phyloP scores from a whole-genome alignment of 2,888 invertebrate genomes.

The Conops quadrifasciatus region DNA sequence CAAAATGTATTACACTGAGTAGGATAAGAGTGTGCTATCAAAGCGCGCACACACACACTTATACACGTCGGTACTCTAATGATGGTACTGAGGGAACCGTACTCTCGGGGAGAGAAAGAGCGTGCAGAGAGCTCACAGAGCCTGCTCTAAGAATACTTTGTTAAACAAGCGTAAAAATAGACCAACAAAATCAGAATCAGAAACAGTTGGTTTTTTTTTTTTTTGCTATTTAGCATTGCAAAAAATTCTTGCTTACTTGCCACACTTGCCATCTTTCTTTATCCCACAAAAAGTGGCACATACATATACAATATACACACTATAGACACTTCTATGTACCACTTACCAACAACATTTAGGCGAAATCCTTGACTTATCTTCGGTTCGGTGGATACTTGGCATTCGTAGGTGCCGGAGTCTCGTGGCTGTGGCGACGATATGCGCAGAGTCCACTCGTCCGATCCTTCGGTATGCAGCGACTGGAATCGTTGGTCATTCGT shows the following conservation, averaged over 20 bases:
- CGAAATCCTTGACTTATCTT: conserved; percentile 78
- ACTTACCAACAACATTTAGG: conserved; percentile 76
- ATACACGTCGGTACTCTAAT: background rate
- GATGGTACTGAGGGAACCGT: too few relatives aligned
- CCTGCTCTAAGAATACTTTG: conserved; percentile 8
- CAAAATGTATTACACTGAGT: conserved; percentile 5
- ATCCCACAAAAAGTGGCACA: too few relatives aligned
- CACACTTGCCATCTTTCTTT: background rate
- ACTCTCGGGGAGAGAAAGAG: too few relatives aligned
- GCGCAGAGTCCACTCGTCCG: conserved; percentile 76
- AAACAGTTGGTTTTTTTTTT: background rate
- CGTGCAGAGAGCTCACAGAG: too few relatives aligned
- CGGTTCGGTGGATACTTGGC: conserved; percentile 80
- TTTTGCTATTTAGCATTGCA: background rate
- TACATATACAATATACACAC: background rate
- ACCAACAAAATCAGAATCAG: conserved; percentile 22
- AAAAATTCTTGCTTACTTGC: background rate
- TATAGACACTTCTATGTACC: background rate
- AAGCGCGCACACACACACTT: background rate
- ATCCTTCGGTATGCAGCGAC: conserved; percentile 74
- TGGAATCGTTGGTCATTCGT: conserved; percentile 78
- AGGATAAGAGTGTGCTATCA: background rate
- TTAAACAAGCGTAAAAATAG: conserved; percentile 27
- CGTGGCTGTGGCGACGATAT: conserved; percentile 74
- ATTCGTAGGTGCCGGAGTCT: conserved; percentile 76